phyloP scores from a whole-genome alignment of 2,888 invertebrate species.

The Opisthograptis luteolata region DNA sequence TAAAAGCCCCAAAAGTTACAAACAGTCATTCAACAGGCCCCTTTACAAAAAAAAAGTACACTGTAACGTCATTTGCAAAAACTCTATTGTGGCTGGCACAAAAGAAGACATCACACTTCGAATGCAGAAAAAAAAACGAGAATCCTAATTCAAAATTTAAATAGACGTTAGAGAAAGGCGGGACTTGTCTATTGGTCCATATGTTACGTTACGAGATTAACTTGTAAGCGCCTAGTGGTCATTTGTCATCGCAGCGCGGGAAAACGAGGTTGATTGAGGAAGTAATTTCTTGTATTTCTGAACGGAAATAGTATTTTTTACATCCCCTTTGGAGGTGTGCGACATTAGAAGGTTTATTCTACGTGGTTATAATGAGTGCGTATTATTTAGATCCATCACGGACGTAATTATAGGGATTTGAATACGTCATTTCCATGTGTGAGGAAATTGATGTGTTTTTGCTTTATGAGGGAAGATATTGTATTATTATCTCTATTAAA shows the following conservation, averaged over 20 bases:
- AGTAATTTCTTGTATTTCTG: slow-evolving; percentile 77
- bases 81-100: slow-evolving; percentile 73
- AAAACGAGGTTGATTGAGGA: slow-evolving; percentile 76
- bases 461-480: not conserved
- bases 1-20: slow-evolving; percentile 64
- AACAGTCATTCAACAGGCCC: slow-evolving; percentile 62
- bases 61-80: slow-evolving; percentile 76
- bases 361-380: slow-evolving; percentile 55
- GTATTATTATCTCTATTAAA: not conserved
- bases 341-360: slow-evolving; percentile 68
- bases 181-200: slow-evolving; percentile 75
- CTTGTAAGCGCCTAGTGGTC: slow-evolving; percentile 68
- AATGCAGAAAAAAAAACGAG: slow-evolving; percentile 34
- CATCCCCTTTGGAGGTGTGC: slow-evolving; percentile 63
- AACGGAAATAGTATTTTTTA: slow-evolving; percentile 80
- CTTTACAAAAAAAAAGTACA: slow-evolving; percentile 62
- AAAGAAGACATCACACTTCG: slow-evolving; percentile 76
- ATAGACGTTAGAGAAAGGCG: slow-evolving; percentile 53
- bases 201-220: slow-evolving; percentile 79
- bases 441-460: slow-evolving; percentile 10
- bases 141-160: slow-evolving; percentile 61
- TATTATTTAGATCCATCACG: slow-evolving; percentile 32
- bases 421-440: slow-evolving; percentile 27
- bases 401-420: slow-evolving; percentile 31
- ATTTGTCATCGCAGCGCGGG: slow-evolving; percentile 73